Base-by-base conservation (phyloP, 2,888 invertebrate genomes). In the Eupithecia dodoneata region DNA sequence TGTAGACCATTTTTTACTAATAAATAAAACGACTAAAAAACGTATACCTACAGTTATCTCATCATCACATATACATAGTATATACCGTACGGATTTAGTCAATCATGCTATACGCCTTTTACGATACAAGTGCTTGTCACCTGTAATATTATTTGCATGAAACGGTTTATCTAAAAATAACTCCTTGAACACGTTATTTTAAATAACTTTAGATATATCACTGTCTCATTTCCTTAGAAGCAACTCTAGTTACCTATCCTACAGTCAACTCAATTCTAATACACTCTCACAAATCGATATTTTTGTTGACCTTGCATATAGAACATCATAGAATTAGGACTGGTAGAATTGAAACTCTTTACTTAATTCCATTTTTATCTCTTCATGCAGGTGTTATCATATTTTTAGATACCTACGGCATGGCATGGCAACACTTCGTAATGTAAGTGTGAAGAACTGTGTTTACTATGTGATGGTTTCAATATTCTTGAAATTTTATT, bases 271-370 rank as follows among this genome's bases (percentile, higher is more conserved):
- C 75, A 83, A 77, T 84, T 85, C 80, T 86, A 86, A 87, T 88
- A 87, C 87, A 91, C 88, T 91, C 87, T 87, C 88, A 89, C 87
- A 87, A 89, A 88, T 89, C 87, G 84, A 87, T 86, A 84, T 78
- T 30, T 75, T 79, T 83, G 77, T 80, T 83, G 83, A 83, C 81
- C 81, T 81, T 79, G 72, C 75, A 67, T 75, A 79, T 70, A 70
- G 12, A 13, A 42, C 41, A 66, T 66, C 66, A 42, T 66, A 47
- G 45, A 47, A 70, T 18, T 49, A 70, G 10, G 4, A 45, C 70
- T 12, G 15, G 10, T 70, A 70, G 70, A 70, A 70, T 70, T 70
- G 47, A 70, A 70, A 70, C 70, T 70, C 18, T 13, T 66, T 42
- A n/a, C 55, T 9, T 59, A 59, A 18, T 66, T n/a, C 41, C 41